These are phyloP conservation scores for Eleutherodactylus coqui DNA, from an alignment of 2,797 vertebrate species.

Conservation along the genomic window DNA sequence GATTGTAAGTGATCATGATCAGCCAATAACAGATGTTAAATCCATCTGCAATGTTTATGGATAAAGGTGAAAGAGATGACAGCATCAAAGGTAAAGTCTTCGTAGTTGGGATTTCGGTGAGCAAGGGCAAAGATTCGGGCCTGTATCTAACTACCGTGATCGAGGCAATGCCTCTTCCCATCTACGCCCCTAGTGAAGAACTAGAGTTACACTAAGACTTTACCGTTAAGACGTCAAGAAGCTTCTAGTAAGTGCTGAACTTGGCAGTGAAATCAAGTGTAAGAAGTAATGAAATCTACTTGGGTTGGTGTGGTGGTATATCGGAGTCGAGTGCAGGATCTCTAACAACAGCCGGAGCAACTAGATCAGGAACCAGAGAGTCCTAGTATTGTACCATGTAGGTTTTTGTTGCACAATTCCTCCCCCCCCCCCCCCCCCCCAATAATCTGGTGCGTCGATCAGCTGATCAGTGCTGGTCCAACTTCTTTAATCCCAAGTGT, in stretches of 20 bases:
- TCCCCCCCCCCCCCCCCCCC: too few species aligned
- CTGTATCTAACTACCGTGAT: too few species aligned
- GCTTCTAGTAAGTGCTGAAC: neutral
- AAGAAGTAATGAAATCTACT: neutral
- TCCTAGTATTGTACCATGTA: neutral
- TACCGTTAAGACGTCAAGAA: neutral
- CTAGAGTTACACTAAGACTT: neutral
- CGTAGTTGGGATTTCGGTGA: neutral
- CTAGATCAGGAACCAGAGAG: too few species aligned
- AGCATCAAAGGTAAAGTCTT: neutral
- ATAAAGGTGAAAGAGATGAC: neutral
- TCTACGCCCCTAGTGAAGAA: too few species aligned
- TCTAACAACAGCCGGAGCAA: too few species aligned
- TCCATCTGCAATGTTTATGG: neutral
- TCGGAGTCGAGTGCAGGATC: neutral
- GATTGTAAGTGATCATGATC: neutral
- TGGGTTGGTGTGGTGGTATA: neutral
- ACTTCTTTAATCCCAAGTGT: too few species aligned
- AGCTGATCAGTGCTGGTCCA: neutral
- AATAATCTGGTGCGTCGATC: neutral
- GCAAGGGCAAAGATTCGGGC: too few species aligned
- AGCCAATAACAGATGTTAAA: neutral
- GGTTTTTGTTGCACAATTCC: neutral
- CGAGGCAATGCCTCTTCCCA: too few species aligned
- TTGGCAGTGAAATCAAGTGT: neutral